phyloP scores from a whole-genome alignment of 2,888 invertebrate genomes.

The Brachycybe producta region DNA sequence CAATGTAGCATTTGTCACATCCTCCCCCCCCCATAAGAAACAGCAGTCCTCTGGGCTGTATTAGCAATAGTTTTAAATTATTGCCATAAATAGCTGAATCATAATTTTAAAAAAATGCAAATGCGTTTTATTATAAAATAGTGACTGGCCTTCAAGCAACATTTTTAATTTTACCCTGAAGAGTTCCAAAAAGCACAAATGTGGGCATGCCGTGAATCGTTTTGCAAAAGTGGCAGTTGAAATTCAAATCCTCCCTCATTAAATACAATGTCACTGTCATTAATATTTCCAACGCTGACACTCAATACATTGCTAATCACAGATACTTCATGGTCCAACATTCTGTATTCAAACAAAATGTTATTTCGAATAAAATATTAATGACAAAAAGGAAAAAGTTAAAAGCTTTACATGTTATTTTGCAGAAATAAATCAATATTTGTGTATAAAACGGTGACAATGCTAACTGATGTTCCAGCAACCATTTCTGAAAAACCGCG shows the following conservation, averaged over 20 bases:
- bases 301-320: conserved; percentile 6
- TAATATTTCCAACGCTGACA: background rate
- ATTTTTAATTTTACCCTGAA: background rate
- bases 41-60: too few species aligned
- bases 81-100: too few species aligned
- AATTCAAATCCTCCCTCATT: conserved; percentile 4
- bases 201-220: background rate
- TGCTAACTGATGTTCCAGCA: background rate
- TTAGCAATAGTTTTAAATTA: too few species aligned
- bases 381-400: background rate
- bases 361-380: background rate
- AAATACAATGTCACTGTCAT: background rate
- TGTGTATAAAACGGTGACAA: conserved; percentile 2
- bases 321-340: background rate
- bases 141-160: too few species aligned
- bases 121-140: too few species aligned
- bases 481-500: background rate
- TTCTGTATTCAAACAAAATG: background rate
- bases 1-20: too few species aligned
- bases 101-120: too few species aligned
- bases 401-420: background rate
- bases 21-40: too few species aligned
- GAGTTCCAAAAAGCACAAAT: conserved; percentile 13
- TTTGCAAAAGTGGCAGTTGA: background rate
- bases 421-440: conserved; percentile 4